Base-by-base conservation (phyloP, 2,113 vertebrate species). In the Lamprologus lemairii region DNA sequence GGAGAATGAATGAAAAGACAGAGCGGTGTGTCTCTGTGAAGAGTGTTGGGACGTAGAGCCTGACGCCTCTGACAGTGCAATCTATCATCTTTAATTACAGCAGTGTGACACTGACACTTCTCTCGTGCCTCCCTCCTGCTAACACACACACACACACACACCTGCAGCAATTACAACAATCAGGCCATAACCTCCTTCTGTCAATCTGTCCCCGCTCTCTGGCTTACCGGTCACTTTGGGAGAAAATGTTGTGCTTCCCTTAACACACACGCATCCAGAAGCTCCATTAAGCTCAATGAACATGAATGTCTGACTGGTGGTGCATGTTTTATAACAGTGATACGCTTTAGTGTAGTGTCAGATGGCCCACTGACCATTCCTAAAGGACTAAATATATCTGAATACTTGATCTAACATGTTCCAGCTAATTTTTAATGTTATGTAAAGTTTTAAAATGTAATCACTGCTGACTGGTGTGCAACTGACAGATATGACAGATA, bases 1-100 rank as follows among this genome's bases (percentile, higher is more conserved):
- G 82, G 79, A 91, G 83, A 88, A 81, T 53, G 85, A 88, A 91
- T 90, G 91, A 85, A 90, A 75, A 45, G 86, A 83, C 85, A 57
- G 86, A 82, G 84, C 49, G 58, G 88, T 81, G 80, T 94, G 68
- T 95, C 86, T 95, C 82, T 75, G 88, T 83, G 85, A 91, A 60
- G 86, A 92, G 88, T 80, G 88, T 86, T 58, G 88, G 93, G 86
- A 92, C 58, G 80, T 87, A 85, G 91, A 93, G 89, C 90, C 92
- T 87, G 91, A 94, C 80, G 86, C 80, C 68, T 85, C 89, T 94
- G 95, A 96, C 95, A 95, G 94, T 87, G 88, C 81, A 93, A 96
- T 96, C 95, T 92, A 96, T 96, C 95, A 96, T 96, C 95, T 96
- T 96, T 96, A 96, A 96, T 95, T 96, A 96, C 93, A 92, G 90